phyloP scores from a whole-genome alignment of 2,797 vertebrate species.

The Silurus lanzhouensis region DNA sequence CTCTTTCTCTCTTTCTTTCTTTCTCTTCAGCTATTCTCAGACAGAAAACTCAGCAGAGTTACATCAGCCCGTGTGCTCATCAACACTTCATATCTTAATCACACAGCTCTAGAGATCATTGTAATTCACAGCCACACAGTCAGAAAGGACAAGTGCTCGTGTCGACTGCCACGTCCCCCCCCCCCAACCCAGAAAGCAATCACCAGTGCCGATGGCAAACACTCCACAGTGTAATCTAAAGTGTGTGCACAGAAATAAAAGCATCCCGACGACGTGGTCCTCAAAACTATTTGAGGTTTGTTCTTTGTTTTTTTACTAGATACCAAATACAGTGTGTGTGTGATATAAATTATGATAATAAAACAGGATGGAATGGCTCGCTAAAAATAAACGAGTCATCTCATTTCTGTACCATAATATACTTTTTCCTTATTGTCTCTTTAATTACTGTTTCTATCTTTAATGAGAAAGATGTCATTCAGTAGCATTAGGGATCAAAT shows the following conservation, averaged over 20 bases:
- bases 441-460: neutral
- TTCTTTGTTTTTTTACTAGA: too few species aligned
- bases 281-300: neutral
- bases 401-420: too few species aligned
- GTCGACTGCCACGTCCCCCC: slow-evolving; percentile 15
- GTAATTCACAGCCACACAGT: slow-evolving; percentile 40
- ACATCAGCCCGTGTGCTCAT: slow-evolving; percentile 18
- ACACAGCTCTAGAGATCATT: slow-evolving; percentile 38
- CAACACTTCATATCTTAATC: slow-evolving; percentile 47
- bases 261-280: neutral
- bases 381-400: neutral
- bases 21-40: slow-evolving; percentile 9
- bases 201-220: neutral
- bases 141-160: slow-evolving; percentile 15
- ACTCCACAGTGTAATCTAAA: neutral
- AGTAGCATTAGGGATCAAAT: neutral
- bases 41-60: slow-evolving; percentile 26
- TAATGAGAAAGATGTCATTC: neutral
- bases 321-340: too few species aligned
- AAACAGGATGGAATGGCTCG: neutral
- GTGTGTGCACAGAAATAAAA: neutral
- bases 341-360: neutral
- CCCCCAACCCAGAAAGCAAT: slow-evolving; percentile 18
- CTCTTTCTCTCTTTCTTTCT: slow-evolving; percentile 1
- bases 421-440: neutral